phyloP scores from a whole-genome alignment of 2,113 vertebrate genomes.

The Acrocephalus arundinaceus region DNA sequence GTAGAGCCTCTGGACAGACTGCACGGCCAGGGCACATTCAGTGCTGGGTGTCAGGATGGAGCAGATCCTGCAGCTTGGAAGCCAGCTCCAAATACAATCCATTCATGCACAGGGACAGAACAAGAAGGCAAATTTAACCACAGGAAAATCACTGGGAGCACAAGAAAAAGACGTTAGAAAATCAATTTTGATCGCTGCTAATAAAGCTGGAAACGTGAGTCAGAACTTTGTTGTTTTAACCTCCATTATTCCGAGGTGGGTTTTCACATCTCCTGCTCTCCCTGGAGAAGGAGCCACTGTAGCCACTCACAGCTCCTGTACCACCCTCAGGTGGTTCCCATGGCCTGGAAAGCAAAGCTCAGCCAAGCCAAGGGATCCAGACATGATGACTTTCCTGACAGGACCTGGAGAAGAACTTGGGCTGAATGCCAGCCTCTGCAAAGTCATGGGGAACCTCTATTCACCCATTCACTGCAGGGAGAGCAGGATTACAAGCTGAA shows the following conservation, averaged over 20 bases:
- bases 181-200: background rate
- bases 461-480: background rate
- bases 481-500: background rate
- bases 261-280: background rate
- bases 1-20: background rate
- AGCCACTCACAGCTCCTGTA: background rate
- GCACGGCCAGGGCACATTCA: background rate
- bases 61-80: background rate
- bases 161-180: background rate
- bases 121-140: background rate
- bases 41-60: background rate
- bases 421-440: background rate
- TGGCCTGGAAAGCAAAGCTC: accelerated
- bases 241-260: background rate
- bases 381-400: accelerated
- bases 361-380: background rate
- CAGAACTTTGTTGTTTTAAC: background rate
- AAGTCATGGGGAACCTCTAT: background rate
- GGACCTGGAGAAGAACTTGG: background rate
- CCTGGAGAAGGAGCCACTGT: background rate
- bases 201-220: background rate
- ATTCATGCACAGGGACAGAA: background rate
- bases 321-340: background rate
- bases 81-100: background rate
- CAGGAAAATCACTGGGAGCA: background rate